Evolutionary conservation across 2,113 vertebrate species (phyloP), one percentile per base, ranked within the genome.

Genomic region (Gasterosteus nipponicus): DNA sequence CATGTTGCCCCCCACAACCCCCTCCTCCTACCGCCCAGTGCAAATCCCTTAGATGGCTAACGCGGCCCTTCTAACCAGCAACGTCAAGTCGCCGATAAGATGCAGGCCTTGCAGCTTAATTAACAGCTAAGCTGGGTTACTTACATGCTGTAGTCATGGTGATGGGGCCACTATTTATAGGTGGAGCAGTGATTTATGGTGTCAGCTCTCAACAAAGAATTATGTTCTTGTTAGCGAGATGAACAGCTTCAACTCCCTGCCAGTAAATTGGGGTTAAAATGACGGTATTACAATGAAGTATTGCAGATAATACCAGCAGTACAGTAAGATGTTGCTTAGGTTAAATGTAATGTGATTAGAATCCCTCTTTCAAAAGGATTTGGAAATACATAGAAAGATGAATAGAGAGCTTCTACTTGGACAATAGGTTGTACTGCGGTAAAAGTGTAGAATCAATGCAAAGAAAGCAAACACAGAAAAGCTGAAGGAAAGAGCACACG

Each of bases 51-150:
- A 69, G 76, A 72, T 15, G 70, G 53, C 56, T 67, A 12, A 68
- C 69, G 73, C 41, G 49, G 57, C 65, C 75, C 69, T 56, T 74
- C 69, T 66, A 73, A 62, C 53, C 47, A 29, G 14, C 64, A 44
- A 76, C 65, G 62, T 78, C 49, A 68, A 79, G 65, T 77, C 62
- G 51, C 31, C 41, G 75, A 85, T 64, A 80, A 68, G 54, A 31
- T 47, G 56, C 44, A 60, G 58, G 64, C 64, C 42, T 67, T 11
- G 35, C 26, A 22, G 14, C 72, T 69, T 82, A 82, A 85, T 87
- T 79, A 86, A 82, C 62, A 83, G 49, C 77, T 84, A 60, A 83
- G 49, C 77, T 84, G 63, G 70, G 83, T 87, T 53, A 69, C 75
- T 70, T 62, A 10, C 69, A 83, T 81, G 33, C 57, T 65, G 82